Base-by-base conservation (phyloP, 1,140 invertebrate species). In the Paramacrobiotus metropolitanus region DNA sequence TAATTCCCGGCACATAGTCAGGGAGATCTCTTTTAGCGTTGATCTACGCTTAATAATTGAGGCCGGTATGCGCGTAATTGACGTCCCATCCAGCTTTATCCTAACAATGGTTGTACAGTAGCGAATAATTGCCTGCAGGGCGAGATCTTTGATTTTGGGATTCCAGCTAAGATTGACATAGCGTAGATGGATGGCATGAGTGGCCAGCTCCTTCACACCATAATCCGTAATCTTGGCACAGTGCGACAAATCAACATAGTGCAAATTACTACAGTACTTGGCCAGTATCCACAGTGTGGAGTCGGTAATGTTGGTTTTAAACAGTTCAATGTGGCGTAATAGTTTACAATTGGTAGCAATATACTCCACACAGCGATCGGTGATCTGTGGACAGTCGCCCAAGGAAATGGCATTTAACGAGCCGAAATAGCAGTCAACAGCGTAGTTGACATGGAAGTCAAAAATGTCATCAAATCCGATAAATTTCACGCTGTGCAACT, bases 221-320 rank as follows among this genome's bases (percentile, higher is more conserved):
- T 55, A 55, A 24, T 55, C 48, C 15, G 48, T 55, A 24, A 55
- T 55, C 24, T 55, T 55, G 24, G 15, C 4, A 28, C 48, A 55
- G 48, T 24, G 24, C 15, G 48, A 15, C 15, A 55, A 24, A 55
- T 55, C 48, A 24, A 55, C 28, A 55, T 55, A 55, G 28, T 20
- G 24, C 4, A 55, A 24, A 0, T 55, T 55, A 28, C 15, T 20
- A 24, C 48, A 55, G 24, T 55, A 24, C 48, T 55, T 55, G 15
- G 48, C 48, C 48, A 55, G 24, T 15, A 55, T 55, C 48, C 48
- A 55, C 48, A 55, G 48, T 24, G 48, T 55, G 48, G 48, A 55
- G 24, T 55, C 48, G 24, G 15, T 55, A 24, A 55, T 55, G 15
- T 24, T 24, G 48, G 15, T 55, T 0, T 55, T 55, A 24, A 55